Base-by-base conservation (phyloP, 37 sponge, comb jelly and placozoan species). In the Chondrosia reniformis region DNA sequence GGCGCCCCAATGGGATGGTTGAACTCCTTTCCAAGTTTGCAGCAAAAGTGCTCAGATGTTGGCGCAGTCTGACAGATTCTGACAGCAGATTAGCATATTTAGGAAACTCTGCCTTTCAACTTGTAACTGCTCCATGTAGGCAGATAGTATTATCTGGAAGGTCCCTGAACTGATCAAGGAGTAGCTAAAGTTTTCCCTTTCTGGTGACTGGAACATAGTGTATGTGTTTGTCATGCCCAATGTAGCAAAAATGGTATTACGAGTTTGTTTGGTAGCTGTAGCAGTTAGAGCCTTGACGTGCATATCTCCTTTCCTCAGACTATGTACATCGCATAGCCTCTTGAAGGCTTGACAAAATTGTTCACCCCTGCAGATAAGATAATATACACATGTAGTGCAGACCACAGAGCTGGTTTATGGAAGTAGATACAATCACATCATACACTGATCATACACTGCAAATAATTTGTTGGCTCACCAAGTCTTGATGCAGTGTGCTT, bases 201-300 rank as follows among this genome's bases (percentile, higher is more conserved):
- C 57, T 9, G 81, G 81, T 25, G 37, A 52, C 46, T 33, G 28
- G 17, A 19, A 12, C 36, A 80, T 45, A 67, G 34, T 69, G 45
- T 24, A 43, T 45, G 81, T 55, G 57, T 80, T 42, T 39, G 24
- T 80, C 56, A 80, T 41, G 55, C 81, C 81, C 7, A 80, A 6
- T 55, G 56, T 69, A 32, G n/a, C 54, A 41, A 41, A 34, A 4
- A 80, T 46, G 28, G 46, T 43, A 42, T 37, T n/a, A n/a, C 33
- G 81, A 49, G 44, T 42, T 49, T 21, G 13, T 33, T 45, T 45
- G 46, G 81, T 80, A 44, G 81, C 81, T 31, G 81, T 80, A 27
- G 81, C 81, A 52, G 81, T 80, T 69, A 80, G 33, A 24, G 81
- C 81, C 81, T 71, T 80, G 19, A 80, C 73, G 28, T 55, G 67